Conservation (phyloP, 2,888 invertebrate genomes). For the Adelognathus sp. region DNA sequence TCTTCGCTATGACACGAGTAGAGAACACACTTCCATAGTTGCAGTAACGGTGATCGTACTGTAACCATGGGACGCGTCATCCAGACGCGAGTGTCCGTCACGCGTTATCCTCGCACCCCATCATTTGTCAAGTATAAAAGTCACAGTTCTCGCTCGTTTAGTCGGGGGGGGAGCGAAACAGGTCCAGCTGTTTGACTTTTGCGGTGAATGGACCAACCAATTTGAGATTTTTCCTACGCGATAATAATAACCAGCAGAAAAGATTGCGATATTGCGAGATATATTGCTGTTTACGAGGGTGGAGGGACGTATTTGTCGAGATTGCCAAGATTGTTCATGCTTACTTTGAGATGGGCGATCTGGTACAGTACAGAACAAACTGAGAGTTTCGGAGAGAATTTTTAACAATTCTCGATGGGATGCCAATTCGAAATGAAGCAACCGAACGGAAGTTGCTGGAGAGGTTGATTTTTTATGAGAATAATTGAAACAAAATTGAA, state of each 20-base stretch:
- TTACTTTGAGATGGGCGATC: too few relatives aligned
- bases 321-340: not conserved
- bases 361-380: too few relatives aligned
- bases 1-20: not conserved
- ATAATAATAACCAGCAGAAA: not conserved
- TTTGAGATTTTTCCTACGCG: not conserved
- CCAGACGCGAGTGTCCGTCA: slow-evolving; percentile 36
- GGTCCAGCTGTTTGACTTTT: slow-evolving; percentile 36
- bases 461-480: too few relatives aligned
- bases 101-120: slow-evolving; percentile 46
- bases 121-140: slow-evolving; percentile 47
- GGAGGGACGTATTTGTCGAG: not conserved
- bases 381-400: too few relatives aligned
- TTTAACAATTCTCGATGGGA: too few relatives aligned
- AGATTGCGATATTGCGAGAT: not conserved
- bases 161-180: not conserved
- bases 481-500: too few relatives aligned
- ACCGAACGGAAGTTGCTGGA: too few relatives aligned
- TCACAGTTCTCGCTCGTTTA: not conserved
- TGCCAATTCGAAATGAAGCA: too few relatives aligned
- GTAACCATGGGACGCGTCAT: not conserved
- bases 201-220: slow-evolving; percentile 9
- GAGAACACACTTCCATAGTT: too few relatives aligned
- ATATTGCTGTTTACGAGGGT: not conserved
- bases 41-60: too few relatives aligned